Evolutionary conservation across 1,140 invertebrate species (phyloP).

Genomic region (Melipona quadrifasciata): DNA sequence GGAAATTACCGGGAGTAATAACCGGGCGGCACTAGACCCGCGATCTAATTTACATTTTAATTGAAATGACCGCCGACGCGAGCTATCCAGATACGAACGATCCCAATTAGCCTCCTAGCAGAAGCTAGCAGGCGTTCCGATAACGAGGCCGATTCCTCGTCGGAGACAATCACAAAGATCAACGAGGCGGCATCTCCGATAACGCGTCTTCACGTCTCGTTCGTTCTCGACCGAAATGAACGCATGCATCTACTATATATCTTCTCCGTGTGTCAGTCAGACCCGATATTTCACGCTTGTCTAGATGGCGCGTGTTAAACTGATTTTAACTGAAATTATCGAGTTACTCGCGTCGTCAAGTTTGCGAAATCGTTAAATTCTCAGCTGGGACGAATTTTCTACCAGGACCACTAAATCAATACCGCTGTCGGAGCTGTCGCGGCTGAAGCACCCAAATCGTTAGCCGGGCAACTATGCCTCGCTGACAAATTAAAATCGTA

Average conservation of each 20-base stretch:
- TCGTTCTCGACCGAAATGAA: background rate
- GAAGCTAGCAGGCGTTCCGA: background rate
- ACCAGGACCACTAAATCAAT: background rate
- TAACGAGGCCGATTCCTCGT: background rate
- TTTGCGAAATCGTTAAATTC: too few relatives aligned
- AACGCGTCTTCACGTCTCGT: conserved; percentile 19
- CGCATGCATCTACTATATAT: background rate
- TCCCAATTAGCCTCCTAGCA: conserved; percentile 23
- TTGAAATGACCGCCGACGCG: conserved; percentile 22
- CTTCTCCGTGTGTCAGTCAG: too few relatives aligned
- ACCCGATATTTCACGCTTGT: too few relatives aligned
- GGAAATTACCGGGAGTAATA: conserved; percentile 3
- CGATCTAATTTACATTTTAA: conserved; percentile 48
- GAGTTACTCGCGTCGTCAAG: too few relatives aligned
- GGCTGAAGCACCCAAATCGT: background rate
- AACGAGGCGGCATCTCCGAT: conserved; percentile 9
- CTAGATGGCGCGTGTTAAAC: too few relatives aligned
- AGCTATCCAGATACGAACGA: conserved; percentile 35
- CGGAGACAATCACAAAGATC: conserved; percentile 28
- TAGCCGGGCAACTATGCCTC: background rate
- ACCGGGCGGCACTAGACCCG: background rate
- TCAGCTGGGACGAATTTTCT: background rate
- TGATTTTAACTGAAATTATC: too few relatives aligned
- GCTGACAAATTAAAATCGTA: conserved; percentile 2
- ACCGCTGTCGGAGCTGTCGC: background rate